These are phyloP conservation scores for Minunthozetes semirufus DNA, from an alignment of 2,888 invertebrate genomes.

Conservation along the genomic window DNA sequence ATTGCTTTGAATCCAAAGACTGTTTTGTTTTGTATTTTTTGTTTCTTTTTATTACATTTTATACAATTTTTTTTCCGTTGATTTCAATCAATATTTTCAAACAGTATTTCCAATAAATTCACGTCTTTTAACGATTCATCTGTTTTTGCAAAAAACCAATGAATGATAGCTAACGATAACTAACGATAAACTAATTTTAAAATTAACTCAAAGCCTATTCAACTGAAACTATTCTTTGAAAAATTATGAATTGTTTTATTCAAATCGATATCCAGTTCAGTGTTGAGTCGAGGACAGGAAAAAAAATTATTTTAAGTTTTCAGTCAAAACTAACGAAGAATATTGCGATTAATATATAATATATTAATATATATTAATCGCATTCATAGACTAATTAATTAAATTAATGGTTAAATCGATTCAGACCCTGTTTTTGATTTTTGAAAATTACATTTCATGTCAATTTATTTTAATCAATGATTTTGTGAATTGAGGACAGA, in stretches of 20 bases:
- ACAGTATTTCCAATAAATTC: background rate
- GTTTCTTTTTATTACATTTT: too few relatives aligned
- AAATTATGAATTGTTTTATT: background rate
- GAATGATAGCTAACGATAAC: background rate
- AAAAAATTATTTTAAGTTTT: background rate
- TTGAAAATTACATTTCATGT: background rate
- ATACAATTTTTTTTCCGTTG: background rate
- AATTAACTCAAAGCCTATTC: background rate
- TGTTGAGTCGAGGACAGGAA: background rate
- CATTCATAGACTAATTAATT: too few relatives aligned
- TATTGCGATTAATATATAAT: background rate
- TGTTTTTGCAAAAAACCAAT: background rate
- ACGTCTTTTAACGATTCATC: background rate
- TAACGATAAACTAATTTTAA: slow-evolving; percentile 10
- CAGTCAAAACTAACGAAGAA: background rate
- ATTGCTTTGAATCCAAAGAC: background rate
- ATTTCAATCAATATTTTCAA: background rate
- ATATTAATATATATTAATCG: background rate
- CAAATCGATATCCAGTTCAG: background rate
- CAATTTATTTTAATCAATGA: too few relatives aligned
- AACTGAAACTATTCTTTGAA: too few relatives aligned
- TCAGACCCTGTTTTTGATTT: background rate
- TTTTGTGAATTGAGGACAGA: too few relatives aligned
- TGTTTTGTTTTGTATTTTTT: too few relatives aligned
- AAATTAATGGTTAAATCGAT: background rate